Evolutionary conservation across 2,113 vertebrate species (phyloP).

Genomic region (Salvelinus alpinus): DNA sequence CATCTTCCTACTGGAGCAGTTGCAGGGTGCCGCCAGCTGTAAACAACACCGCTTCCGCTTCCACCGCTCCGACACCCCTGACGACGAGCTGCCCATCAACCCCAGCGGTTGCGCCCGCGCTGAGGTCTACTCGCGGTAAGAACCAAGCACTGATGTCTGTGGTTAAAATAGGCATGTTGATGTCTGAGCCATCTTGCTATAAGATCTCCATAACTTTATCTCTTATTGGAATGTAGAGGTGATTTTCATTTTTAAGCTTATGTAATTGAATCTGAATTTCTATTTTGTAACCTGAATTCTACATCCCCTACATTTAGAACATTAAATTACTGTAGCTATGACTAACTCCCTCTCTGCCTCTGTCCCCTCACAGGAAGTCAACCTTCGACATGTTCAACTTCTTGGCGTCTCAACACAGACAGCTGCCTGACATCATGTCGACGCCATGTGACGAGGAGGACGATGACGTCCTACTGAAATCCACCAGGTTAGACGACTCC

Average conservation of each 20-base stretch:
- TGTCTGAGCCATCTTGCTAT: too few relatives aligned
- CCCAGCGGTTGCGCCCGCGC: slow-evolving; percentile 83
- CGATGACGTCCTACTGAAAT: slow-evolving; percentile 88
- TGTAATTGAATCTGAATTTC: too few relatives aligned
- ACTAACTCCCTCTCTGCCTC: neutral
- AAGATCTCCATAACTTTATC: too few relatives aligned
- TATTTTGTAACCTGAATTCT: too few relatives aligned
- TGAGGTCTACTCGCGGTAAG: slow-evolving; percentile 82
- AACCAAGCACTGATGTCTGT: neutral
- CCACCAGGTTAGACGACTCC: slow-evolving; percentile 75
- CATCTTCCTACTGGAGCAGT: slow-evolving; percentile 88
- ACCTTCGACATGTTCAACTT: slow-evolving; percentile 95
- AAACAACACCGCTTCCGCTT: slow-evolving; percentile 86
- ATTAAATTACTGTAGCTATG: neutral
- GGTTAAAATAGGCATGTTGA: too few relatives aligned
- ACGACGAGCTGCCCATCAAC: slow-evolving; percentile 85
- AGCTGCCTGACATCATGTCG: slow-evolving; percentile 76
- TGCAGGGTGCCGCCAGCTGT: slow-evolving; percentile 81
- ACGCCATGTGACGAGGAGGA: slow-evolving; percentile 85
- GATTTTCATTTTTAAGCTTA: too few relatives aligned
- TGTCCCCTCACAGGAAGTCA: slow-evolving; percentile 76
- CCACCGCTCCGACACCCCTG: slow-evolving; percentile 81
- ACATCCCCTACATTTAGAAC: too few relatives aligned
- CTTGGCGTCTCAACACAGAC: slow-evolving; percentile 87
- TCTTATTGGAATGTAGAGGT: too few relatives aligned